These are phyloP conservation scores for Hemiscyllium ocellatum DNA, from an alignment of 2,113 vertebrate species.

Conservation along the genomic window DNA sequence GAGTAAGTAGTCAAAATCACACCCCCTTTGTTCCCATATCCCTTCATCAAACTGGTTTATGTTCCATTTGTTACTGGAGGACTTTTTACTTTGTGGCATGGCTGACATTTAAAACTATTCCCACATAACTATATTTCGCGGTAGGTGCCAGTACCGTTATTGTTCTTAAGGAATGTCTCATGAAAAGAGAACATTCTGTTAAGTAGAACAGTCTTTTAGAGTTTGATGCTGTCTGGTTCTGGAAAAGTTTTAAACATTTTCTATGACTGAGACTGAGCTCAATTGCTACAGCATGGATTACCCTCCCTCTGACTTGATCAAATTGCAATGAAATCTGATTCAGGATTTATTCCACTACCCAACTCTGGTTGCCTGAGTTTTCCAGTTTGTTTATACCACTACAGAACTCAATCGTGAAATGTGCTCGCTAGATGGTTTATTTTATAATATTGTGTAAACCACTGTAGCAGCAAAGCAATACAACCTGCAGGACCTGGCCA, in stretches of 20 bases:
- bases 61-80: background rate
- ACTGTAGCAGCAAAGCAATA: no score
- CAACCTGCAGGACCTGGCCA: no score
- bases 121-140: no score
- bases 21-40: no score
- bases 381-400: no score
- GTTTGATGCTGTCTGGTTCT: background rate
- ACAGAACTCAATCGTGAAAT: no score
- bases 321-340: background rate
- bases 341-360: background rate
- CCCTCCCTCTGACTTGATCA: background rate
- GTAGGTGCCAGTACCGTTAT: background rate
- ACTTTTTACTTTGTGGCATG: background rate
- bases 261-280: background rate
- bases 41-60: no score
- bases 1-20: no score
- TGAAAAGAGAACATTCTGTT: background rate
- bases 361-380: no score
- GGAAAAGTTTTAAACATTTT: background rate
- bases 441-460: no score
- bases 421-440: no score
- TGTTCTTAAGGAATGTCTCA: background rate
- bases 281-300: background rate
- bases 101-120: no score
- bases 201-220: background rate